phyloP scores from a whole-genome alignment of 1,140 invertebrate species.

The Drosophila watanabei region DNA sequence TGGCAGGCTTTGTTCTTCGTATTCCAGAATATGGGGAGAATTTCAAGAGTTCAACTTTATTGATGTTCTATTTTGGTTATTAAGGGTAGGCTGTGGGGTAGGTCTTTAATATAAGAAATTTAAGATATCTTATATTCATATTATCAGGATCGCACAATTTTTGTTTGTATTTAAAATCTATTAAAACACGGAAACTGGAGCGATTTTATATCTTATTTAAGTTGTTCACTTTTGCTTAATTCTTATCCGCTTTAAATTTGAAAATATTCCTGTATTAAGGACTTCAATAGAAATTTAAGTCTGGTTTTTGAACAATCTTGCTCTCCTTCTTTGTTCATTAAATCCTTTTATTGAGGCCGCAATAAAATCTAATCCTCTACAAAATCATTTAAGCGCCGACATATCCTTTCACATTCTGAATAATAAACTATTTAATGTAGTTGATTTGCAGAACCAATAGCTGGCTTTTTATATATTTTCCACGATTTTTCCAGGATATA shows the following conservation, averaged over 20 bases:
- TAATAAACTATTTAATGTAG: neutral
- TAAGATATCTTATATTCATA: neutral
- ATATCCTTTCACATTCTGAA: neutral
- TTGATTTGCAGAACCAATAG: neutral
- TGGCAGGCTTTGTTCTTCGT: conserved; percentile 42
- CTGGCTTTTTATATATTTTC: neutral
- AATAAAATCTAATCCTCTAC: neutral
- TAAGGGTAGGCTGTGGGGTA: neutral
- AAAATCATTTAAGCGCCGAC: neutral
- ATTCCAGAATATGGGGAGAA: neutral
- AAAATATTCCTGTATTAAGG: neutral
- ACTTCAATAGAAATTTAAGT: too few species aligned
- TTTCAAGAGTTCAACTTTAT: neutral
- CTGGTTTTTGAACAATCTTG: too few species aligned
- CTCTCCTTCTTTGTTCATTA: neutral
- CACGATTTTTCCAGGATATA: neutral
- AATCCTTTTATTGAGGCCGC: neutral
- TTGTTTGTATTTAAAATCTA: neutral
- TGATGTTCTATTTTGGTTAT: neutral
- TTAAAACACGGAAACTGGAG: neutral
- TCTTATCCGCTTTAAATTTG: too few species aligned
- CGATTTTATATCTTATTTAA: too few species aligned
- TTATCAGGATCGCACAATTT: rapidly evolving
- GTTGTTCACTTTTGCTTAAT: too few species aligned
- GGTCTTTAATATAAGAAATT: neutral